Evolutionary conservation across 2,113 vertebrate species (phyloP).

Genomic region (Cyprinodon tularosa): DNA sequence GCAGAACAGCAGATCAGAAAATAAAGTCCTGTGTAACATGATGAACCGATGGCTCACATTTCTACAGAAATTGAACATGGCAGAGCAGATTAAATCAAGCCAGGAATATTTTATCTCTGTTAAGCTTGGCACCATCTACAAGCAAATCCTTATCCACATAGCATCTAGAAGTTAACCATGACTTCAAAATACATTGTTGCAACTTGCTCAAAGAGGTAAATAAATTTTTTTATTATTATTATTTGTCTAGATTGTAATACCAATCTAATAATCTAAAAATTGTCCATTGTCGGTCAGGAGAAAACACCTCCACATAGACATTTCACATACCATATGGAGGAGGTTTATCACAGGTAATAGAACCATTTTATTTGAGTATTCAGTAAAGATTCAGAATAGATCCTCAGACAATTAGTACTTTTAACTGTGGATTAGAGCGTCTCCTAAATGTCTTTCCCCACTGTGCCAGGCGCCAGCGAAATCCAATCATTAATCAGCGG

Average conservation of each 20-base stretch:
- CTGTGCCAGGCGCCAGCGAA: neutral
- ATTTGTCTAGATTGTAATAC: neutral
- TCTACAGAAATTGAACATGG: constrained; percentile 1
- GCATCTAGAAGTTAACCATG: neutral
- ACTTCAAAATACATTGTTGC: neutral
- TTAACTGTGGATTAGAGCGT: constrained; percentile 8
- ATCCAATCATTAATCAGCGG: constrained; percentile 18
- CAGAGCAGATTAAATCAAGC: constrained; percentile 1
- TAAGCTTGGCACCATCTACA: neutral
- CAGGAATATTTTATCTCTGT: neutral
- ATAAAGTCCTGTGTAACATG: constrained; percentile 28
- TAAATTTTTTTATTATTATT: neutral
- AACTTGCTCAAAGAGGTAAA: neutral
- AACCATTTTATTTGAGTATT: neutral
- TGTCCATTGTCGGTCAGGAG: neutral
- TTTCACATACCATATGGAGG: neutral
- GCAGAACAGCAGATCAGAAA: constrained; percentile 40
- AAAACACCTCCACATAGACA: neutral
- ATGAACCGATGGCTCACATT: constrained; percentile 20
- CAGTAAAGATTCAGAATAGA: neutral
- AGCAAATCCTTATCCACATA: neutral
- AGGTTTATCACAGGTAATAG: neutral
- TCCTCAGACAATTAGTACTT: constrained; percentile 3
- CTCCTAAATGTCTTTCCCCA: neutral
- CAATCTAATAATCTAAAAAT: neutral